A percentile compares a stretch with the other conserved stretches of the same genome.
These are phyloP conservation scores for Cydia strobilella DNA, from an alignment of 1,140 invertebrate genomes.

Conservation along the genomic window DNA sequence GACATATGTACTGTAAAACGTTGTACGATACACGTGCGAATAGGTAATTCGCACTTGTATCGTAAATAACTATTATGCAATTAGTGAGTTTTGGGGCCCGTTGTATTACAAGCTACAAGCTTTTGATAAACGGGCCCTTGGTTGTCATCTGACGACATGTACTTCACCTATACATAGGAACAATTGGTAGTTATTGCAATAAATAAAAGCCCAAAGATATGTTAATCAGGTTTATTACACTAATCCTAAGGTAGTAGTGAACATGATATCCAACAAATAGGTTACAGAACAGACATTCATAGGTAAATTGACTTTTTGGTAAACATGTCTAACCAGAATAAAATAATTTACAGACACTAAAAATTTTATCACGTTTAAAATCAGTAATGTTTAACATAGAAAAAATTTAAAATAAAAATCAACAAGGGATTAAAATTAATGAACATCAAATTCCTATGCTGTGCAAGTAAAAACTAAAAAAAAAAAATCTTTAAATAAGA, in stretches of 20 bases:
- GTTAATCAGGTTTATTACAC: constrained; percentile 75
- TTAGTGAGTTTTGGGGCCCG: too few species aligned
- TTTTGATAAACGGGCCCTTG: too few species aligned
- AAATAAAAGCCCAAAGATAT: constrained; percentile 49
- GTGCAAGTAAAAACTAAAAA: constrained; percentile 33
- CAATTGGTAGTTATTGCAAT: neutral
- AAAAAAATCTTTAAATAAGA: constrained; percentile 39
- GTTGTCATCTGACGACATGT: too few species aligned
- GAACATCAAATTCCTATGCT: constrained; percentile 31
- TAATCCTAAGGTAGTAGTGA: constrained; percentile 71
- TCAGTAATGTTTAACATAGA: constrained; percentile 41
- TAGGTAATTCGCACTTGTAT: too few species aligned
- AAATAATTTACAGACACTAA: constrained; percentile 41
- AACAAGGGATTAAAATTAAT: constrained; percentile 39
- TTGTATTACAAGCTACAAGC: too few species aligned
- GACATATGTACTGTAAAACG: too few species aligned
- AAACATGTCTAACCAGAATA: constrained; percentile 49
- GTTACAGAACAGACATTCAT: constrained; percentile 49
- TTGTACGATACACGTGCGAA: too few species aligned
- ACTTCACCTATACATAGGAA: too few species aligned
- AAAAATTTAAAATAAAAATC: constrained; percentile 40
- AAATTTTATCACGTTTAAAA: constrained; percentile 38
- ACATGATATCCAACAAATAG: constrained; percentile 64
- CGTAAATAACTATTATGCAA: too few species aligned
- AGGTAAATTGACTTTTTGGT: constrained; percentile 69